Evolutionary conservation across 2,888 invertebrate genomes (phyloP).

Genomic region (Rhodophaea formosa): DNA sequence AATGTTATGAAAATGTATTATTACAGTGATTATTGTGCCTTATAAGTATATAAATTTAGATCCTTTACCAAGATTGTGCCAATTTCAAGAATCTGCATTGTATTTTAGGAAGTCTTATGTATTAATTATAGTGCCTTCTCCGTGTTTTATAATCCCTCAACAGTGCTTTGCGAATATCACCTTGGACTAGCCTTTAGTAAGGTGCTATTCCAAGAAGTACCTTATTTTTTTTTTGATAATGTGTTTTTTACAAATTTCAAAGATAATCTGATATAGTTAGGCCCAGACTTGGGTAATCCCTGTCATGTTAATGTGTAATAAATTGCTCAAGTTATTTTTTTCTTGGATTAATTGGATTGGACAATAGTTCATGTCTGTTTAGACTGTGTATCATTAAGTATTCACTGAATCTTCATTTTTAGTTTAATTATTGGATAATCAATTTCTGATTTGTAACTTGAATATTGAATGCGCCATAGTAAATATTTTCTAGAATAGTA

Average conservation of each 20-base stretch:
- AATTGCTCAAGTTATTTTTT: no score
- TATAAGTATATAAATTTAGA: conserved; percentile 41
- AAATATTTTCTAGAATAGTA: not conserved
- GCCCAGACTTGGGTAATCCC: no score
- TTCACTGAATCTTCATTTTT: no score
- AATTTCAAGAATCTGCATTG: conserved; percentile 43
- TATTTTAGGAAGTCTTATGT: not conserved
- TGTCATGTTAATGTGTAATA: no score
- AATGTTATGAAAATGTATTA: conserved; percentile 37
- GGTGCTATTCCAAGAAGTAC: not conserved
- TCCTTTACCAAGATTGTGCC: conserved; percentile 63
- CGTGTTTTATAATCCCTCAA: not conserved
- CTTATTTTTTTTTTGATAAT: not conserved
- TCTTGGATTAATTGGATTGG: no score
- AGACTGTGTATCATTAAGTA: no score
- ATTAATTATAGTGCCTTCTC: not conserved
- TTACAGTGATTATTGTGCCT: conserved; percentile 66
- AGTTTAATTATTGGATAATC: no score
- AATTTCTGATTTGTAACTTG: not conserved
- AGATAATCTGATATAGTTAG: no score
- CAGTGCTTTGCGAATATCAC: not conserved
- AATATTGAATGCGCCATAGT: not conserved
- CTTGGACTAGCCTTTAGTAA: not conserved
- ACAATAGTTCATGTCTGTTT: no score
- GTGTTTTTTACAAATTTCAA: not conserved